These are phyloP conservation scores for Bimastos eiseni DNA, from an alignment of 2,888 invertebrate species.

Conservation along the genomic window DNA sequence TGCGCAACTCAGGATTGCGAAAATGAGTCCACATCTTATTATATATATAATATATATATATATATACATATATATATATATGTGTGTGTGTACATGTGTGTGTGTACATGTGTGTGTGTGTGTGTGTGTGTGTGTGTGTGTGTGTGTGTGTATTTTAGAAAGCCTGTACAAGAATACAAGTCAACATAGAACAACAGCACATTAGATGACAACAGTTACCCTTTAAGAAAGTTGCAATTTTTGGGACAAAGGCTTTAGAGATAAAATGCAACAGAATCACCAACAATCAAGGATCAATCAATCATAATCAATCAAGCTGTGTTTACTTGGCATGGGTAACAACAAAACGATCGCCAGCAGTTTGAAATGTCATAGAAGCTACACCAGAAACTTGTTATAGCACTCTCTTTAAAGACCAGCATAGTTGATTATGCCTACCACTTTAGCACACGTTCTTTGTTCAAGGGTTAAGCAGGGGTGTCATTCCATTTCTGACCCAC, in stretches of 20 bases:
- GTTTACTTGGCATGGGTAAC: not conserved
- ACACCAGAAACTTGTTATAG: not conserved
- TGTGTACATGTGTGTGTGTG: too few species aligned
- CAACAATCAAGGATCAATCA: constrained; percentile 1
- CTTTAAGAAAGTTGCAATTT: constrained; percentile 6
- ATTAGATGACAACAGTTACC: not conserved
- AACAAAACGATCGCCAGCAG: not conserved
- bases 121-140: too few species aligned
- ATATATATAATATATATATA: too few species aligned
- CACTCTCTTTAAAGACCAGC: too few species aligned
- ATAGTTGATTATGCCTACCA: too few species aligned
- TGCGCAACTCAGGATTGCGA: too few species aligned
- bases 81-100: too few species aligned
- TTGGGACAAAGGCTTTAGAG: not conserved
- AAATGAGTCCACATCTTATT: too few species aligned
- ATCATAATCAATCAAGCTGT: not conserved
- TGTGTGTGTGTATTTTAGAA: not conserved
- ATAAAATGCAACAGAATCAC: not conserved
- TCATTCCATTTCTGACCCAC: too few species aligned
- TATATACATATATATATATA: too few species aligned
- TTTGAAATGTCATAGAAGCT: constrained; percentile 13
- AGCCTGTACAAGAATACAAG: not conserved
- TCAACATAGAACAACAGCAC: not conserved
- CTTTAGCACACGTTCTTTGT: too few species aligned
- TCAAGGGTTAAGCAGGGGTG: too few species aligned